These are phyloP conservation scores for Gallirallus australis DNA, from an alignment of 2,797 vertebrate genomes.

Conservation along the genomic window DNA sequence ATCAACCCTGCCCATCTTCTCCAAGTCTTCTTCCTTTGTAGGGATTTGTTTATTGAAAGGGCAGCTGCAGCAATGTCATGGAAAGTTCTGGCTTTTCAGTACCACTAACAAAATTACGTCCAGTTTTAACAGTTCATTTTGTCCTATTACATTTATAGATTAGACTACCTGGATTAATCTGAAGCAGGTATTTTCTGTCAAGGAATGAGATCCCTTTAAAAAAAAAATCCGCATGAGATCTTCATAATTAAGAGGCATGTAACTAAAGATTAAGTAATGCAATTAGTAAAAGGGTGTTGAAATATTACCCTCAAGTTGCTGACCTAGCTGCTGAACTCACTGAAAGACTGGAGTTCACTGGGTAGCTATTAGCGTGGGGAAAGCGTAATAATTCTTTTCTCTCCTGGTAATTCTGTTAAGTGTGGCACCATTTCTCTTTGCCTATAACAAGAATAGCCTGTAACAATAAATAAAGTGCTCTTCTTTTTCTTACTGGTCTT, in stretches of 20 bases:
- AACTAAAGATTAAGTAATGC: not conserved
- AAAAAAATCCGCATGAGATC: not conserved
- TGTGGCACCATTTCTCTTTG: not conserved
- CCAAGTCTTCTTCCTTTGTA: not conserved
- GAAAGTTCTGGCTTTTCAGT: not conserved
- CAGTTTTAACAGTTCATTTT: not conserved
- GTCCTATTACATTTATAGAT: not conserved
- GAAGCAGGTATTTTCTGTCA: not conserved
- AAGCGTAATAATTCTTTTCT: not conserved
- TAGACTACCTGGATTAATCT: not conserved
- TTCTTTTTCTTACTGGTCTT: not conserved
- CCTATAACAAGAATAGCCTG: not conserved
- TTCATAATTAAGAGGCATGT: not conserved
- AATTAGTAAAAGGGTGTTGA: not conserved
- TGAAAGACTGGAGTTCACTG: not conserved
- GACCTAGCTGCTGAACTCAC: not conserved
- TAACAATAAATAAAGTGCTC: not conserved
- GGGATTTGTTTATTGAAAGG: not conserved
- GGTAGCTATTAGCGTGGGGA: not conserved
- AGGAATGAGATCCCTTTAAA: not conserved
- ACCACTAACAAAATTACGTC: not conserved
- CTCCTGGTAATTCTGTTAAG: not conserved
- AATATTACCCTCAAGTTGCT: not conserved
- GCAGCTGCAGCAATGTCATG: not conserved
- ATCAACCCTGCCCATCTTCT: rapidly evolving